Conservation (phyloP, 2,888 invertebrate genomes). For the Cremastinae sp. region DNA sequence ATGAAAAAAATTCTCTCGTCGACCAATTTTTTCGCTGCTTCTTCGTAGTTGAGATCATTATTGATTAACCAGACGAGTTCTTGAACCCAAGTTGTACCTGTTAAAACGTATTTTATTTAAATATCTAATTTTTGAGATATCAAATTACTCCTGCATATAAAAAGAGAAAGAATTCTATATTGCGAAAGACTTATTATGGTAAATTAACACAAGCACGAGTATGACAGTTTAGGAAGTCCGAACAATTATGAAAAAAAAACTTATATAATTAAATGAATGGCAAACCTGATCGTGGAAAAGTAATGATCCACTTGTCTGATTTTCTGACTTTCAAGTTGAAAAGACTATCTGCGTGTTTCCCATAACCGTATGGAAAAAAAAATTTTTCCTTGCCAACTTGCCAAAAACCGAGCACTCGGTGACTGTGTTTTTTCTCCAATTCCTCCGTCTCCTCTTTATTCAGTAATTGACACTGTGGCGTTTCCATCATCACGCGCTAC, state of each 20-base stretch:
- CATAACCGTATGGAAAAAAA: background rate
- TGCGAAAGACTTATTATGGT: background rate
- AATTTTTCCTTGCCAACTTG: conserved; percentile 11
- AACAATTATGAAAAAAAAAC: no score
- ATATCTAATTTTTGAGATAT: no score
- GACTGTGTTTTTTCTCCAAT: background rate
- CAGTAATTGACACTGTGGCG: conserved; percentile 2
- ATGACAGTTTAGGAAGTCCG: no score
- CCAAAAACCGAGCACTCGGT: conserved; percentile 9
- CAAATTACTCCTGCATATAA: no score
- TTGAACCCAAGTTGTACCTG: conserved; percentile 89
- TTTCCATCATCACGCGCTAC: conserved; percentile 11
- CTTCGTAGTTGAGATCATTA: conserved; percentile 81
- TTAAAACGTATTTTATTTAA: background rate
- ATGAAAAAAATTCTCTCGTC: conserved; percentile 87
- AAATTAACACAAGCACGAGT: no score
- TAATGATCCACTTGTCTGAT: conserved; percentile 11
- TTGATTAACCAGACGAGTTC: conserved; percentile 89
- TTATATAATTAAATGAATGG: background rate
- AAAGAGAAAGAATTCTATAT: background rate
- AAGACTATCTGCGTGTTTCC: background rate
- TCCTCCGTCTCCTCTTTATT: background rate
- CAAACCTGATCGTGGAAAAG: conserved; percentile 17
- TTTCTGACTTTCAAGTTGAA: background rate
- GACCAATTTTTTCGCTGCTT: conserved; percentile 82